Evolutionary conservation across 2,797 vertebrate genomes (phyloP).

Genomic region (Simalia tracyae): DNA sequence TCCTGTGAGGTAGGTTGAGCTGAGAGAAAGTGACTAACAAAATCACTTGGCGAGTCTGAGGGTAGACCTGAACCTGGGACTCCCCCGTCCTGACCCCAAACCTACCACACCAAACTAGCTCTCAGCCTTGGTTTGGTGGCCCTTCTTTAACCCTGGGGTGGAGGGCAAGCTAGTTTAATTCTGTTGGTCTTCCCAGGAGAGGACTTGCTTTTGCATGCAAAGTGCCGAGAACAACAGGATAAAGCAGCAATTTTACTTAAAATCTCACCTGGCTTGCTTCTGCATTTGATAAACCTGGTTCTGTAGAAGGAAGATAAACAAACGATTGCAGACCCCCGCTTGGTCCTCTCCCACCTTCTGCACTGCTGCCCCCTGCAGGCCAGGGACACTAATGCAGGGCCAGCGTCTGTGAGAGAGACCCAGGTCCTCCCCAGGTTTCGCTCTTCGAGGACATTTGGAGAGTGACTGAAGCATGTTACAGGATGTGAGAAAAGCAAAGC

Average conservation of each 20-base stretch:
- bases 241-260: background rate
- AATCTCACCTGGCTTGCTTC: background rate
- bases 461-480: too few relatives aligned
- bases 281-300: background rate
- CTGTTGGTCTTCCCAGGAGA: background rate
- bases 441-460: too few relatives aligned
- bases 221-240: background rate
- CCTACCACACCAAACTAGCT: background rate
- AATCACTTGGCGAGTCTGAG: background rate
- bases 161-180: background rate
- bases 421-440: background rate
- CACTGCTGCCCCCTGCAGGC: background rate
- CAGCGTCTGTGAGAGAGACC: background rate
- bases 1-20: background rate
- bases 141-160: background rate
- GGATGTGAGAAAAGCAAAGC: too few relatives aligned
- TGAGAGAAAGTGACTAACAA: background rate
- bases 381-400: background rate
- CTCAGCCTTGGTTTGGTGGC: background rate
- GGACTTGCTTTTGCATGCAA: background rate
- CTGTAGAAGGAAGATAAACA: background rate
- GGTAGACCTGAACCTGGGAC: background rate
- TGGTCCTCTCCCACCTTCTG: too few relatives aligned
- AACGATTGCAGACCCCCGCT: too few relatives aligned
- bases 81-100: background rate